Conservation (phyloP, 2,888 invertebrate genomes). For the Xestia rhomboidea region DNA sequence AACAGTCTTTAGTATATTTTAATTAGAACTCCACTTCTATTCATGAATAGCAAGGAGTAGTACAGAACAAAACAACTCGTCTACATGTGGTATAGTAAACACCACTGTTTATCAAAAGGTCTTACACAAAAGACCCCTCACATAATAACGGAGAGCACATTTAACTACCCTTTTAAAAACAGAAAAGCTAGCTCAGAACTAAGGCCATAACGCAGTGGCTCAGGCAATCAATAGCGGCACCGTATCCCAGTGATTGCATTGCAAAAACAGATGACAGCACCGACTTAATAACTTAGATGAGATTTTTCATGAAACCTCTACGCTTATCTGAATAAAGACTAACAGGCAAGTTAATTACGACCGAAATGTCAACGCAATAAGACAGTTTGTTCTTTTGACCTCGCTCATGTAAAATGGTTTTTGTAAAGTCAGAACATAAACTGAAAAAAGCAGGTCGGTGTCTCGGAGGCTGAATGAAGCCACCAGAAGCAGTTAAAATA, state of each 20-base stretch:
- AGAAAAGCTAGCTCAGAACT: not conserved
- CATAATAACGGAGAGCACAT: not conserved
- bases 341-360: not conserved
- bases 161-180: not conserved
- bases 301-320: constrained; percentile 13
- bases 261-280: constrained; percentile 20
- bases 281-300: constrained; percentile 18
- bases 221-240: constrained; percentile 22
- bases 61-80: too few species aligned
- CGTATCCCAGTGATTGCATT: constrained; percentile 39
- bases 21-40: not conserved
- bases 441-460: not conserved
- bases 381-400: not conserved
- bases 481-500: constrained; percentile 7
- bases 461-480: constrained; percentile 3
- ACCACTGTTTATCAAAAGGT: not conserved
- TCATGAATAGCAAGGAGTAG: not conserved
- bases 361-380: not conserved
- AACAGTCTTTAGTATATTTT: not conserved
- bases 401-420: not conserved
- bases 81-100: not conserved
- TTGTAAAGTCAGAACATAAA: constrained; percentile 11
- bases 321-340: constrained; percentile 3
- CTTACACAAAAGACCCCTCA: not conserved
- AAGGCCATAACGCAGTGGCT: not conserved